Base-by-base conservation (phyloP, 2,888 invertebrate genomes). In the Dioctria linearis region DNA sequence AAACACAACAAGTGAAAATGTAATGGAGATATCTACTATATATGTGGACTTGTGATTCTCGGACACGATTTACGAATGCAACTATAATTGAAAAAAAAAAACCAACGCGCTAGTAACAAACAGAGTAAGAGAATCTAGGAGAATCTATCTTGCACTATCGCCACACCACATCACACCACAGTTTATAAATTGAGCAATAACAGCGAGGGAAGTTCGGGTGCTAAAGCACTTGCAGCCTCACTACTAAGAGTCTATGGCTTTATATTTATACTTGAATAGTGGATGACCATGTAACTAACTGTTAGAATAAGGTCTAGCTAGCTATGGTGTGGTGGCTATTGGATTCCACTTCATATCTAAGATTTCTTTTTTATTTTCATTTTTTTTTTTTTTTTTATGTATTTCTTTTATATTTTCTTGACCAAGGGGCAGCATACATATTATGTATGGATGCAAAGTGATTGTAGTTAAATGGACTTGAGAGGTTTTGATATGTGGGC, bases 391-490 rank as follows among this genome's bases (percentile, higher is more conserved):
- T 43, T 43, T 25, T 71, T 8, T 11, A 63, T 51, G n/a, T 39
- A 39, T 25, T 46, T 46, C 46, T 46, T 71, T 71, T 37, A 54
- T 71, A 54, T 51, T 54, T 37, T 69, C 25, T 49, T n/a, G 43
- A 46, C 71, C 51, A 71, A 67, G 39, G 46, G 54, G 54, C 51
- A 6, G 51, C 51, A 25, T 25, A 39, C 51, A 46, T n/a, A 25
- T 25, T 25, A 25, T 25, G 25, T 25, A 75, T 59, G 73, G 42
- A 40, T 43, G 42, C 42, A 25, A 40, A 75, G 75, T 75, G 75
- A 75, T 75, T 75, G 75, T 75, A 75, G 57, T 75, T 59, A 75
- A 75, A 75, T 75, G 43, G 43, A n/a, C 59, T 25, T 75, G 75
- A 59, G 75, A 75, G 59, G 43, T 43, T 37, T 11, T 67, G 67